Percentiles rank a stretch among this genome's conserved stretches.
These are phyloP conservation scores for Leptopilina drosophilae DNA, from an alignment of 2,888 invertebrate species.

Conservation along the genomic window DNA sequence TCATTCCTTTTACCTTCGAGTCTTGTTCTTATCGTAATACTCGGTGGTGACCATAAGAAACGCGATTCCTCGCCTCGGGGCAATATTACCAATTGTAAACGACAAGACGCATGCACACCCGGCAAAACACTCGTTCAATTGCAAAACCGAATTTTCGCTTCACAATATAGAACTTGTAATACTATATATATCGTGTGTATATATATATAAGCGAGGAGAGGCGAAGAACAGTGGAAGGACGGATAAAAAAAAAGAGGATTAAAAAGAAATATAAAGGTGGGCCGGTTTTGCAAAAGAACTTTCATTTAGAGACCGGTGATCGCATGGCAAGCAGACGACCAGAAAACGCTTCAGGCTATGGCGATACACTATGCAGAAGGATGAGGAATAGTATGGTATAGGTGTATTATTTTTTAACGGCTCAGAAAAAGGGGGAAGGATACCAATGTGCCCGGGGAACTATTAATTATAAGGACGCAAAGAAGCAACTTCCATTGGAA, in stretches of 20 bases:
- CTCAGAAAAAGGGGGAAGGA: conserved; percentile 46
- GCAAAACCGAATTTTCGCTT: conserved; percentile 18
- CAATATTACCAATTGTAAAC: conserved; percentile 47
- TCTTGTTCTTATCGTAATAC: conserved; percentile 50
- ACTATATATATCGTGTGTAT: background rate
- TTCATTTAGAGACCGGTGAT: conserved; percentile 33
- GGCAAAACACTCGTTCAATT: conserved; percentile 47
- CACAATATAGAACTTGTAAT: too few relatives aligned
- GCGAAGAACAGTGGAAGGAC: background rate
- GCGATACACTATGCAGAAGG: conserved; percentile 24
- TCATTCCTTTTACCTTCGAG: conserved; percentile 52
- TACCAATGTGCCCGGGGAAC: conserved; percentile 58
- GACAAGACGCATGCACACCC: conserved; percentile 35
- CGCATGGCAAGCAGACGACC: conserved; percentile 11
- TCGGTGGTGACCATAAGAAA: conserved; percentile 53
- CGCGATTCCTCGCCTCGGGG: conserved; percentile 51
- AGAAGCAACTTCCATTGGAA: too few relatives aligned
- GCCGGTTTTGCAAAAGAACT: conserved; percentile 33
- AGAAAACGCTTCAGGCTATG: conserved; percentile 34
- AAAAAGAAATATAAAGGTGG: conserved; percentile 7
- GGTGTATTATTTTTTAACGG: conserved; percentile 47
- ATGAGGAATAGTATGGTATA: conserved; percentile 29
- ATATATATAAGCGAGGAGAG: background rate
- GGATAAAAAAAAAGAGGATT: conserved; percentile 10
- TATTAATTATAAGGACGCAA: conserved; percentile 68